Base-by-base conservation (phyloP, 30 jellyfish, hydroid and myxozoan species). In the Aurelia aurita complex sp. Pacific region DNA sequence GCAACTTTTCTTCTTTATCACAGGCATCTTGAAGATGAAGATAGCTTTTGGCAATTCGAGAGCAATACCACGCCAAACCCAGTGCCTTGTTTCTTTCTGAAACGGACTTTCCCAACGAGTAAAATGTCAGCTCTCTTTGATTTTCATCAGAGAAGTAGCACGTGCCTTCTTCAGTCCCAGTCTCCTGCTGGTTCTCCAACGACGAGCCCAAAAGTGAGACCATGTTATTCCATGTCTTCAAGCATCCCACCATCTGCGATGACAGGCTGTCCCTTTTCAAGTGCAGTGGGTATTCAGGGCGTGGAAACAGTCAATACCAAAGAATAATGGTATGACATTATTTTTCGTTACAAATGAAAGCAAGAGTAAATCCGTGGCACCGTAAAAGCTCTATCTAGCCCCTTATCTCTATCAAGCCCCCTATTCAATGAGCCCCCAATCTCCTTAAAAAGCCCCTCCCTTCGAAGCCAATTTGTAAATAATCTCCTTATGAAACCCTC, bases 21-120 rank as follows among this genome's bases (percentile, higher is more conserved):
- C 71, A 87, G 96, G 66, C 76, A 65, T 52, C 72, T 87, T 62
- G 88, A 80, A 19, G 52, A 69, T 17, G 88, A 65, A 18, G 73
- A 32, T 19, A 32, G 46, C 46, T 32, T 57, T 42, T 88, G 97
- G 97, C 80, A 64, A 67, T 88, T 88, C 67, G 97, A 88, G 54
- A 67, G 23, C 42, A 88, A 88, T 42, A 54, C 66, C 3, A 64
- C 33, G 7, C 76, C 97, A 6, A 62, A 40, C 55, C 76, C 85
- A 62, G 18, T 75, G 67, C 88, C 80, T 14, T 88, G 92, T 53
- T 88, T 38, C 69, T 88, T 79, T 35, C 76, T 81, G 38, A 72
- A 80, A 64, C 73, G 75, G 55, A 74, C 57, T 71, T 61, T 38
- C 13, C 61, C 38, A 29, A 40, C 63, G 4, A 16, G 43, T 4